Evolutionary conservation across 2,888 invertebrate species (phyloP).

Genomic region (Zootermopsis nevadensis): DNA sequence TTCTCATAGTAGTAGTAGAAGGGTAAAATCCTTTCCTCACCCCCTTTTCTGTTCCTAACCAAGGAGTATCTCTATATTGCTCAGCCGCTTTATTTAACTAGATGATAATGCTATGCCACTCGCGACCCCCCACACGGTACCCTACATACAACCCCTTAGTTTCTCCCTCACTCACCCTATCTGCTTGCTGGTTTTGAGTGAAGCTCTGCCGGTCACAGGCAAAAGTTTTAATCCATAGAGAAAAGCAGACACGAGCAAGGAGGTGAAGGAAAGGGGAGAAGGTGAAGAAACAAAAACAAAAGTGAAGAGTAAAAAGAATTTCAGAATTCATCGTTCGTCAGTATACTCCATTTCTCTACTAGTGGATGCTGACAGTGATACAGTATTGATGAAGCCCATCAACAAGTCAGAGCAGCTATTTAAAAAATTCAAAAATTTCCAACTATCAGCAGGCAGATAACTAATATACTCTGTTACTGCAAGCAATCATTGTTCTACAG

Average conservation of each 20-base stretch:
- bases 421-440: no score
- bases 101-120: conserved; percentile 49
- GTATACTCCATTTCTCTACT: neutral
- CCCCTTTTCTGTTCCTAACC: conserved; percentile 31
- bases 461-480: no score
- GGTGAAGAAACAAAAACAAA: conserved; percentile 43
- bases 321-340: conserved; percentile 14
- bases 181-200: conserved; percentile 43
- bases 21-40: conserved; percentile 37
- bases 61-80: conserved; percentile 38
- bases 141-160: neutral
- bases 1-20: conserved; percentile 29
- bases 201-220: conserved; percentile 40
- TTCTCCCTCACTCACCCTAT: conserved; percentile 19
- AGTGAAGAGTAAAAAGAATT: conserved; percentile 20
- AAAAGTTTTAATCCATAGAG: conserved; percentile 51
- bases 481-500: no score
- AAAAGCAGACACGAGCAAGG: conserved; percentile 25
- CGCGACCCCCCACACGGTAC: conserved; percentile 18
- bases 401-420: no score
- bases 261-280: neutral
- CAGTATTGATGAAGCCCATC: no score
- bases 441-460: no score
- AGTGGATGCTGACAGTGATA: neutral
- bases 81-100: conserved; percentile 47